Evolutionary conservation across 2,113 vertebrate species (phyloP).

Genomic region (Daboia siamensis): DNA sequence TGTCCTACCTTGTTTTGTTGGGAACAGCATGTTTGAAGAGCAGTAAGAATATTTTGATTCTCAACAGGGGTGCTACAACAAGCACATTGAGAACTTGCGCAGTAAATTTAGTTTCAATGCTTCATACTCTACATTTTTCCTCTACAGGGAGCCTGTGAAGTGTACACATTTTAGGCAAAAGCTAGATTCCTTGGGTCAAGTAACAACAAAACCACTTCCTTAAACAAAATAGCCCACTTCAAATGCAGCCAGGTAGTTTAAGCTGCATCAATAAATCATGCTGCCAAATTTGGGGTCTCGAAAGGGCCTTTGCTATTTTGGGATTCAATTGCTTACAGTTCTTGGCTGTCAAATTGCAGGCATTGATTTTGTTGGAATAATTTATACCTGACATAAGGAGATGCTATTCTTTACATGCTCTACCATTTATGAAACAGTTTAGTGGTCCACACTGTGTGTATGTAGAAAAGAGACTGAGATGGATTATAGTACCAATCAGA

Average conservation of each 20-base stretch:
- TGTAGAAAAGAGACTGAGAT: not conserved
- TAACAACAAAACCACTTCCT: not conserved
- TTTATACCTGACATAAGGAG: not conserved
- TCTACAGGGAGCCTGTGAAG: not conserved
- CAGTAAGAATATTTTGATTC: not conserved
- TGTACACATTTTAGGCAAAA: not conserved
- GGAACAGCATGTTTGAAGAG: not conserved
- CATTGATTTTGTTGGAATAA: not conserved
- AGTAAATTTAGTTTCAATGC: not conserved
- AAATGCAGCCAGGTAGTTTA: conserved; percentile 3
- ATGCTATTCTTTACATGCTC: not conserved
- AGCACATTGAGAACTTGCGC: not conserved
- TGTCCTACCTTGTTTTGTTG: not conserved
- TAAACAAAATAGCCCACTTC: not conserved
- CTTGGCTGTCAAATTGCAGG: not conserved
- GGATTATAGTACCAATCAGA: not conserved
- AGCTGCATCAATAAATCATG: conserved; percentile 6
- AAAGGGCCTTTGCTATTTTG: not conserved
- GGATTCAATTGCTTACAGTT: not conserved
- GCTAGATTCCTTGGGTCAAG: not conserved
- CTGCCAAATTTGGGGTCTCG: not conserved
- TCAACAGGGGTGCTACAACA: not conserved
- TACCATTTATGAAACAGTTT: not conserved
- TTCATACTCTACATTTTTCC: not conserved
- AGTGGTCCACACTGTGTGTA: not conserved